Base-by-base conservation (phyloP, 2,888 invertebrate genomes). In the Rhodophaea formosa region DNA sequence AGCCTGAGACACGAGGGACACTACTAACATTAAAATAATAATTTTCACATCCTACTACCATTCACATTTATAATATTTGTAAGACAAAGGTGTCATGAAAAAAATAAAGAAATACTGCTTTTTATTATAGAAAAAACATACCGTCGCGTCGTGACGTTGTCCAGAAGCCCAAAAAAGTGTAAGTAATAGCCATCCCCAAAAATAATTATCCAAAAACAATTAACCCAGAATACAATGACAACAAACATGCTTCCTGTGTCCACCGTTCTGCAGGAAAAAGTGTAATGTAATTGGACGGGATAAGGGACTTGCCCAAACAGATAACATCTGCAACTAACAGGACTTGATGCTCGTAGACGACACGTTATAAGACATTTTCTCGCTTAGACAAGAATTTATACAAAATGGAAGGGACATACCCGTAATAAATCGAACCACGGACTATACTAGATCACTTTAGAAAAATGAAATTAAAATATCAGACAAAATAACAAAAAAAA, bases 281-380 rank as follows among this genome's bases (percentile, higher is more conserved):
- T 72, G 70, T 84, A 84, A 85, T 79, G 79, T 77, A 79, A 84
- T 83, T 82, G 80, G 79, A 78, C 71, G 67, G 74, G 75, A 77
- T 76, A 74, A 68, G 74, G 75, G 72, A 73, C 69, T 47, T 32
- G 59, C 53, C 67, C 69, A 68, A 71, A 73, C 70, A 80, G 82
- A 84, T 85, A 82, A 74, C 75, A 77, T 77, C 82, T 75, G 68
- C 56, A 47, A 56, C 56, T 47, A 56, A 55, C 35, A 47, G 39
- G 32, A 54, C 53, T 30, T 44, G 44, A 47, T n/a, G n/a, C n/a
- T n/a, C n/a, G n/a, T 14, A 8, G 8, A n/a, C 12, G 15, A 6
- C 49, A 49, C 49, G 15, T 16, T 15, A 10, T 10, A 10, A 49
- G 49, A 49, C 5, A 32, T 15, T 15, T 7, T 49, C 32, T 32